These are phyloP conservation scores for Crotalus adamanteus DNA, from an alignment of 2,797 vertebrate genomes.

Conservation along the genomic window DNA sequence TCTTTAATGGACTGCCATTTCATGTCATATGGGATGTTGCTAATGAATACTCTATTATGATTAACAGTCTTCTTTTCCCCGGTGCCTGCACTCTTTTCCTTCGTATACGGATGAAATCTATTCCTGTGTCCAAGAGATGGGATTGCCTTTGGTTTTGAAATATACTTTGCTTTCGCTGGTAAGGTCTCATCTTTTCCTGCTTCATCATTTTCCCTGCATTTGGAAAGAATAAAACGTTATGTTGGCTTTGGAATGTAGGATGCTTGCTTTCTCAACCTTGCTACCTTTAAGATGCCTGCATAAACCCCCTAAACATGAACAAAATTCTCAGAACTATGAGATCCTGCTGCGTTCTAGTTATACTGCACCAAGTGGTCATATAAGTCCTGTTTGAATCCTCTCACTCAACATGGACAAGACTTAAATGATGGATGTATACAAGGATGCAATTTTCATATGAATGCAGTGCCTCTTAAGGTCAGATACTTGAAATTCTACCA, in stretches of 20 bases:
- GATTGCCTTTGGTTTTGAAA: slow-evolving; percentile 62
- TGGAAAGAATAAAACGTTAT: slow-evolving; percentile 24
- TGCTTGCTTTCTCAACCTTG: background rate
- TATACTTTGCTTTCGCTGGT: slow-evolving; percentile 83
- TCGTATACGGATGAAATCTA: slow-evolving; percentile 92
- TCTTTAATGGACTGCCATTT: slow-evolving; percentile 99
- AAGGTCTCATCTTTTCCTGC: slow-evolving; percentile 79
- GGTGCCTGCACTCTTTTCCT: slow-evolving; percentile 83
- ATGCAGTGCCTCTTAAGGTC: background rate
- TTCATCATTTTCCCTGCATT: slow-evolving; percentile 75
- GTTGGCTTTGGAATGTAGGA: slow-evolving; percentile 4
- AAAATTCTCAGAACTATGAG: background rate
- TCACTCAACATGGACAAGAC: background rate
- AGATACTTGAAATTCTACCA: background rate
- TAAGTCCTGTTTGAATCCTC: background rate
- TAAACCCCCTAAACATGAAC: background rate
- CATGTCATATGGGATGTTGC: slow-evolving; percentile 99
- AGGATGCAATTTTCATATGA: background rate
- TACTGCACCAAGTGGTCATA: background rate
- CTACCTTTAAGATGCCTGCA: background rate
- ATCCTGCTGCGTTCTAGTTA: background rate
- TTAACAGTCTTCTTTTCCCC: slow-evolving; percentile 88
- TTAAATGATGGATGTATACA: background rate
- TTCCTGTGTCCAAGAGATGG: slow-evolving; percentile 79
- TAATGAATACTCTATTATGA: slow-evolving; percentile 96